These are phyloP conservation scores for Metopia argyrocephala DNA, from an alignment of 2,888 invertebrate genomes.

Conservation along the genomic window DNA sequence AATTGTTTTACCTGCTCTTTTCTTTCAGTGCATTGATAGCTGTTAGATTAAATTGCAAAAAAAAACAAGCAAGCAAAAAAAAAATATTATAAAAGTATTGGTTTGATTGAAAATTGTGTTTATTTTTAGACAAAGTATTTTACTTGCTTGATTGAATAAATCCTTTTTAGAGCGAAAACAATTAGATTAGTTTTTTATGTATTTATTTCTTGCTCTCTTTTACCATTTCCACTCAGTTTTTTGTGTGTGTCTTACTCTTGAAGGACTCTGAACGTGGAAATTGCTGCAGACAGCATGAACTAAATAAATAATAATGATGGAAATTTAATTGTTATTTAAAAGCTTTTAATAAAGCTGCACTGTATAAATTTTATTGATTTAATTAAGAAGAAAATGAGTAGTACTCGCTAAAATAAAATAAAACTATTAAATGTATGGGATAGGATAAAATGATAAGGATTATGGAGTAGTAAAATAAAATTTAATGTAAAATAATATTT, in stretches of 20 bases:
- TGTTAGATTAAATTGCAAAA: conserved; percentile 40
- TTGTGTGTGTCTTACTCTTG: conserved; percentile 33
- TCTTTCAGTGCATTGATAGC: conserved; percentile 3
- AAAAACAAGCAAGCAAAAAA: neutral
- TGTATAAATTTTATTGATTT: neutral
- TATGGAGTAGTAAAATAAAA: too few relatives aligned
- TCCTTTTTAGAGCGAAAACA: conserved; percentile 61
- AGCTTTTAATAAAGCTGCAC: neutral
- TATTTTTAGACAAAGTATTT: conserved; percentile 56
- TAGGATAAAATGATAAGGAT: neutral
- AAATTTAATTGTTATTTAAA: conserved; percentile 20
- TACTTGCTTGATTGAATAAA: conserved; percentile 58
- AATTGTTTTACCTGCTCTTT: conserved; percentile 1
- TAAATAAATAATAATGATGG: conserved; percentile 39
- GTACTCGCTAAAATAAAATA: neutral
- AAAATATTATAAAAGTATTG: conserved; percentile 21
- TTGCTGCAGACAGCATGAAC: conserved; percentile 42
- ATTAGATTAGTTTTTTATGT: conserved; percentile 50
- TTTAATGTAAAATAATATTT: too few relatives aligned
- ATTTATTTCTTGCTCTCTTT: conserved; percentile 2
- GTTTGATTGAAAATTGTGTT: conserved; percentile 55
- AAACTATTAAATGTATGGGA: neutral
- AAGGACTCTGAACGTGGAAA: conserved; percentile 27
- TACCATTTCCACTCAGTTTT: neutral
- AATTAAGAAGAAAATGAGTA: neutral